These are phyloP conservation scores for Tetragnatha montana DNA, from an alignment of 2,888 invertebrate species.

Conservation along the genomic window DNA sequence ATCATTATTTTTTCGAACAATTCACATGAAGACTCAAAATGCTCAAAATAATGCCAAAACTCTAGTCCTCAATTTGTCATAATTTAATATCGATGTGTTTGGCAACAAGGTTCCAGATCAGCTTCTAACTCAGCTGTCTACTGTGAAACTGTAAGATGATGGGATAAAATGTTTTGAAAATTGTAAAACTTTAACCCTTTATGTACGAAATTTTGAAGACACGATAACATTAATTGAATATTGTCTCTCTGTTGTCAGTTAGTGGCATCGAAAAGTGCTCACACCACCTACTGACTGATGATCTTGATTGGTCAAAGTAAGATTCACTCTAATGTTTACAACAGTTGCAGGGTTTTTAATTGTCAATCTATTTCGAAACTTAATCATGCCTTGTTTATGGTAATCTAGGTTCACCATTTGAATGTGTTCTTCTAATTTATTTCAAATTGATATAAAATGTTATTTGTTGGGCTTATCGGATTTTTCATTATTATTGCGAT, in stretches of 20 bases:
- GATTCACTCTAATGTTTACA: slow-evolving; percentile 23
- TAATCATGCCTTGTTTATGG: not conserved
- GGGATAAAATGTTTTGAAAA: slow-evolving; percentile 27
- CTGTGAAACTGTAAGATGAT: slow-evolving; percentile 27
- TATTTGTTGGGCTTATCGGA: too few relatives aligned
- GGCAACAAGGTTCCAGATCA: slow-evolving; percentile 16
- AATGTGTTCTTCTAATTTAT: too few relatives aligned
- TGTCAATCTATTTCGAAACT: not conserved
- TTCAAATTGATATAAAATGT: too few relatives aligned
- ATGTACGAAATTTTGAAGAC: not conserved
- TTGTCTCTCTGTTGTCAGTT: not conserved
- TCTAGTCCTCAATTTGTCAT: too few relatives aligned
- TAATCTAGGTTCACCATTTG: too few relatives aligned
- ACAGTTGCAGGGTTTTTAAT: not conserved
- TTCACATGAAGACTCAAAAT: not conserved
- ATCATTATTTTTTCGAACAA: too few relatives aligned
- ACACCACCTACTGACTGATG: slow-evolving; percentile 2
- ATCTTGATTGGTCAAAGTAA: slow-evolving; percentile 6
- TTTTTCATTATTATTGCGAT: too few relatives aligned
- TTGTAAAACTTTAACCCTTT: not conserved
- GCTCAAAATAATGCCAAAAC: not conserved
- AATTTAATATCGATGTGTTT: not conserved
- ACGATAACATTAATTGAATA: not conserved
- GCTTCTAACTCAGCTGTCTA: slow-evolving; percentile 37
- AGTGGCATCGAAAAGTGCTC: not conserved